These are phyloP conservation scores for Cantharis rufa DNA, from an alignment of 2,888 invertebrate species.

Conservation along the genomic window DNA sequence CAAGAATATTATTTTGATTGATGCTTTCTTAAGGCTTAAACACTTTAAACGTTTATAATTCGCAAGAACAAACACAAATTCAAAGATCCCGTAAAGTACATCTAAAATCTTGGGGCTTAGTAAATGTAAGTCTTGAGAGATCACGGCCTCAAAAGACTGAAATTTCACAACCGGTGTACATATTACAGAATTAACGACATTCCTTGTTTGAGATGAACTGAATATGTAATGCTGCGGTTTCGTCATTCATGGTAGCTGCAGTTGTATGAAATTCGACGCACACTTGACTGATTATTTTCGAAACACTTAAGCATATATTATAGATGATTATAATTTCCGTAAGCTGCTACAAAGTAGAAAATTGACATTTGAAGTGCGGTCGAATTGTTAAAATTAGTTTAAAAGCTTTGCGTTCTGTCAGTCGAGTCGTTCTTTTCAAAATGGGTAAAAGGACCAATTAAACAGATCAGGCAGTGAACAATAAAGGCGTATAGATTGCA, in stretches of 20 bases:
- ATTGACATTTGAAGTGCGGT: not conserved
- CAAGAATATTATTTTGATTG: not conserved
- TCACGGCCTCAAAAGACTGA: conserved; percentile 18
- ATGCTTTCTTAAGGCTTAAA: not conserved
- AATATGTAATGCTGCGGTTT: conserved; percentile 21
- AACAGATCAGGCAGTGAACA: conserved; percentile 26
- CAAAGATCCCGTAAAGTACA: conserved; percentile 16
- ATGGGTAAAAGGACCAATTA: conserved; percentile 13
- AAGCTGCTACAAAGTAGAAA: not conserved
- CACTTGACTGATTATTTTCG: not conserved
- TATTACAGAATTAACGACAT: conserved; percentile 25
- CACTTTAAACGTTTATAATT: conserved; percentile 3
- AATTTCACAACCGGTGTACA: conserved; percentile 26
- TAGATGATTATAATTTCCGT: not conserved
- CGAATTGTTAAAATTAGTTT: not conserved
- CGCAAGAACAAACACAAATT: conserved; percentile 15
- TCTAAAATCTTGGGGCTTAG: conserved; percentile 20
- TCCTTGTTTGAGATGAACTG: conserved; percentile 13
- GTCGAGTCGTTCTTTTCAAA: not conserved
- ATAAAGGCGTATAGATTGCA: conserved; percentile 34
- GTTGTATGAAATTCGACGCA: not conserved
- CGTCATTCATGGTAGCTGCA: conserved; percentile 3
- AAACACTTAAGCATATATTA: not conserved
- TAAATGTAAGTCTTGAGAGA: conserved; percentile 14
- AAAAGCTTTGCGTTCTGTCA: not conserved